Base-by-base conservation (phyloP, 2,888 invertebrate species). In the Latheticus oryzae region DNA sequence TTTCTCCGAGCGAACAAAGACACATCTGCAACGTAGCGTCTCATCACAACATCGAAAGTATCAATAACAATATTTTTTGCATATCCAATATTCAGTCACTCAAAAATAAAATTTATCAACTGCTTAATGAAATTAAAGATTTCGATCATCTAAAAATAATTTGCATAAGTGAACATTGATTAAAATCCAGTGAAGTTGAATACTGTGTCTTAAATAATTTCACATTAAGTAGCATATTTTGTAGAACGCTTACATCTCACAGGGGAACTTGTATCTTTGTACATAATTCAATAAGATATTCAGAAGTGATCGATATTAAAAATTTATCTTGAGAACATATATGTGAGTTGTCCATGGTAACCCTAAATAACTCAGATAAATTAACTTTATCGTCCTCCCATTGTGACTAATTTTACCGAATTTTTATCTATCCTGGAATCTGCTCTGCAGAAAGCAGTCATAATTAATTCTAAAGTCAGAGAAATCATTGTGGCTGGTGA, bases 191-290 rank as follows among this genome's bases (percentile, higher is more conserved):
- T 19, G 21, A 19, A 19, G 21, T 5, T 19, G 21, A 19, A 19
- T 19, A 19, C 5, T 19, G 21, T 5, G 21, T 19, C 5, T 19
- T 19, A n/a, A n/a, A n/a, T n/a, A n/a, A n/a, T n/a, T n/a, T n/a
- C n/a, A n/a, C n/a, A n/a, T 19, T 19, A 19, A 5, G 21, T 19
- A 19, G 21, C 21, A 19, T 19, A 19, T 19, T 19, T 19, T 19
- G 21, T 19, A 19, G 21, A 19, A 19, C 21, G 3, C 21, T 19
- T 19, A 5, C 21, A 5, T 19, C 21, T 19, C 21, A 5, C 3
- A 19, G 21, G 21, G 21, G 21, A 19, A 19, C 21, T 19, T 19
- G 21, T 19, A 19, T 19, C 21, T 19, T 19, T 19, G 21, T 19
- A 19, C 21, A 19, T 5, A 19, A 19, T 19, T 19, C 21, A 19